Evolutionary conservation across 2,113 vertebrate genomes (phyloP).

Genomic region (Mustelus asterias): DNA sequence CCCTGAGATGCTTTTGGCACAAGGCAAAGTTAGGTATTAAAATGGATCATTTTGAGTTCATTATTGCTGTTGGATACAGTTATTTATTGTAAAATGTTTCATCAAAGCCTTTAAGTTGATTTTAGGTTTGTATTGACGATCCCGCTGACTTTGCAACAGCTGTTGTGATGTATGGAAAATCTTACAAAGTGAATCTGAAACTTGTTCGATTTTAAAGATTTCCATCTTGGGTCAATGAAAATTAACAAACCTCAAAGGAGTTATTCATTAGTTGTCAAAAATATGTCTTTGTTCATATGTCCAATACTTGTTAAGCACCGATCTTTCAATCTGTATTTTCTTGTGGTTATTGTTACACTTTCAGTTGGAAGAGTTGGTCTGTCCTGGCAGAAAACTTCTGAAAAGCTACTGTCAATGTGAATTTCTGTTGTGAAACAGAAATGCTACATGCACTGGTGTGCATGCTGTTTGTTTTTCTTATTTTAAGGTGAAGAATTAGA

Average conservation of each 20-base stretch:
- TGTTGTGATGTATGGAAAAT: background rate
- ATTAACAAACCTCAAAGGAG: too few species aligned
- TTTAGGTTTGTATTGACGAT: background rate
- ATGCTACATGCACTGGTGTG: background rate
- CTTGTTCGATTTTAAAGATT: background rate
- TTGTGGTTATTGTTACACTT: too few species aligned
- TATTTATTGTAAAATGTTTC: background rate
- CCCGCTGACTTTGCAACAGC: background rate
- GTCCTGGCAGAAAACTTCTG: too few species aligned
- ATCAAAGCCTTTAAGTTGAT: background rate
- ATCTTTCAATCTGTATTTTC: too few species aligned
- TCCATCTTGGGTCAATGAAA: too few species aligned
- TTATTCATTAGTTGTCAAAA: too few species aligned
- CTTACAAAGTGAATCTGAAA: background rate
- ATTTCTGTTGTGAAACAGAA: background rate
- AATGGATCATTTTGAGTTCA: background rate
- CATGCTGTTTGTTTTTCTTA: background rate
- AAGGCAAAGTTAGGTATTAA: background rate
- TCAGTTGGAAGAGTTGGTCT: too few species aligned
- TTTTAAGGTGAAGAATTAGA: background rate
- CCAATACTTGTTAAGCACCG: too few species aligned
- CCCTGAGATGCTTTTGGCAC: background rate
- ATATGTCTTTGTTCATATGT: too few species aligned
- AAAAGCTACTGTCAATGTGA: too few species aligned
- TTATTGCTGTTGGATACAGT: background rate